A percentile compares a stretch with the other conserved stretches of the same genome.
phyloP scores from a whole-genome alignment of 2,888 invertebrate species.

The Poecilus cupreus region DNA sequence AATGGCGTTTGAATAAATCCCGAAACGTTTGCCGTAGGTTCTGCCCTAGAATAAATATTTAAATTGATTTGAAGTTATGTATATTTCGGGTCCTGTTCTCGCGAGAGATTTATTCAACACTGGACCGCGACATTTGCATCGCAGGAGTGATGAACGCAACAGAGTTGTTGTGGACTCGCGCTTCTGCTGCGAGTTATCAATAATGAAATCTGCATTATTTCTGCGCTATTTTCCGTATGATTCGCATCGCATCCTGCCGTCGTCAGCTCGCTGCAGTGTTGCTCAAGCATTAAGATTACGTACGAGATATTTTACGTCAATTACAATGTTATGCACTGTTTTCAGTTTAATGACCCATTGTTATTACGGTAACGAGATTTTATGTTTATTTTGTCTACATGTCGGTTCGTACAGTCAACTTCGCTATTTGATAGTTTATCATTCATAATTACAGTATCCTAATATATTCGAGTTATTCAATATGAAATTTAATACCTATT shows the following conservation, averaged over 20 bases:
- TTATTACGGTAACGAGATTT: conserved; percentile 1
- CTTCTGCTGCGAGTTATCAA: conserved; percentile 20
- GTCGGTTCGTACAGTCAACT: background rate
- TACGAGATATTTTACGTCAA: background rate
- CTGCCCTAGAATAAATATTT: conserved; percentile 56
- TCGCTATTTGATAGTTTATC: background rate
- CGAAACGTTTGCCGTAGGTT: conserved; percentile 51
- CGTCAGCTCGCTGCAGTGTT: background rate
- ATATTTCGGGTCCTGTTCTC: conserved; percentile 51
- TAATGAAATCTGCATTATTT: conserved; percentile 45
- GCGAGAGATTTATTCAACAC: conserved; percentile 56
- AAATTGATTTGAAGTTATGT: conserved; percentile 59
- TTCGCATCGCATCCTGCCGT: background rate
- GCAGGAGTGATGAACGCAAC: background rate
- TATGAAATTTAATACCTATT: too few species aligned
- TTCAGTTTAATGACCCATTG: conserved; percentile 26
- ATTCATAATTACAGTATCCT: too few species aligned
- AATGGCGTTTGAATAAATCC: conserved; percentile 58
- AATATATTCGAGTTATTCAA: too few species aligned
- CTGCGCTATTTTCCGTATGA: conserved; percentile 30
- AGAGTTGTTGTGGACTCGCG: background rate
- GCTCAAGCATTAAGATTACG: conserved; percentile 19
- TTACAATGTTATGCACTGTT: background rate
- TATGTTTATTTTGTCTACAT: background rate
- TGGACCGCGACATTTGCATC: conserved; percentile 39